A percentile compares a stretch with the other conserved stretches of the same genome.
Conservation (phyloP, 2,797 vertebrate genomes). For the Acestrorhynchus altus region DNA sequence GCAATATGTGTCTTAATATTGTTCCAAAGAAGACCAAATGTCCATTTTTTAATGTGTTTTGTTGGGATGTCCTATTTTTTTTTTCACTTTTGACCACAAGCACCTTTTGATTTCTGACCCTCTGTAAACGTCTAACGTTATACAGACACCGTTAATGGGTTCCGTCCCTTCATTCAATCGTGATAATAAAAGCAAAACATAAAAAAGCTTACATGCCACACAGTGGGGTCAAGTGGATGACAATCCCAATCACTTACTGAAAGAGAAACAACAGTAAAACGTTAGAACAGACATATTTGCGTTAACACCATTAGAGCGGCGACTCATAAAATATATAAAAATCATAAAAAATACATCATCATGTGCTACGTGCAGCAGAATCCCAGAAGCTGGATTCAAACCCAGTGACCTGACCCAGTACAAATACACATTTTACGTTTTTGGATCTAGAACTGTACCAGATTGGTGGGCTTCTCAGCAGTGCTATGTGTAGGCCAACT, state of each 20-base stretch:
- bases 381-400: neutral
- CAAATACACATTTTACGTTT: neutral
- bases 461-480: too few species aligned
- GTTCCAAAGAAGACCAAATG: too few species aligned
- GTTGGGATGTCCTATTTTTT: too few species aligned
- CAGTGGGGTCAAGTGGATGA: constrained; percentile 94
- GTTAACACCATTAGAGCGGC: constrained; percentile 3
- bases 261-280: constrained; percentile 43
- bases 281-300: neutral
- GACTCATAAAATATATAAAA: neutral
- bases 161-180: neutral
- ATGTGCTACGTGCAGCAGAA: neutral
- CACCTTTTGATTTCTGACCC: too few species aligned
- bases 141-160: neutral
- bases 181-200: neutral
- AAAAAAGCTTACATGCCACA: constrained; percentile 90
- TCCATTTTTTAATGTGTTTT: too few species aligned
- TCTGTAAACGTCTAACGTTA: too few species aligned
- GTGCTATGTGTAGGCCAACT: neutral
- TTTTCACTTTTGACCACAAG: too few species aligned
- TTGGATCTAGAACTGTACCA: neutral
- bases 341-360: constrained; percentile 4
- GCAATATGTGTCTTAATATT: too few species aligned
- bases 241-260: constrained; percentile 95
- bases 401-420: neutral